Conservation (phyloP, 2,113 vertebrate genomes). For the Synodontis membranacea region DNA sequence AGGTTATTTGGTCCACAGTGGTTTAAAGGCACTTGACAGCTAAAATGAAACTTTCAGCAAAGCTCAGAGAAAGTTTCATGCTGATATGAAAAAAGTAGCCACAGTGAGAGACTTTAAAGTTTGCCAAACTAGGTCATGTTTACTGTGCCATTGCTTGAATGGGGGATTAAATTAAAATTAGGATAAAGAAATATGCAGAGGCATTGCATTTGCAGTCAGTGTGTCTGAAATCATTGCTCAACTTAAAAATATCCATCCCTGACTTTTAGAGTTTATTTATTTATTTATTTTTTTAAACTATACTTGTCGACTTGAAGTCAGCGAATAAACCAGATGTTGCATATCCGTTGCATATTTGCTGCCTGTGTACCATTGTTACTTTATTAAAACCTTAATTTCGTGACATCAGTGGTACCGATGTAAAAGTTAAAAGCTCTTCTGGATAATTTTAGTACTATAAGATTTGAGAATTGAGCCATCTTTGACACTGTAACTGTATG, state of each 20-base stretch:
- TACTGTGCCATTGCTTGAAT: conserved; percentile 49
- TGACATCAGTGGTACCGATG: background rate
- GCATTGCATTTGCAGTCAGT: conserved; percentile 44
- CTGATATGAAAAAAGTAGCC: conserved; percentile 33
- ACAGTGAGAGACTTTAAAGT: conserved; percentile 38
- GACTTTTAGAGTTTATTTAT: background rate
- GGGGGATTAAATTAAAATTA: conserved; percentile 56
- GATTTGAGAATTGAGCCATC: too few relatives aligned
- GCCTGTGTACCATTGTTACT: background rate
- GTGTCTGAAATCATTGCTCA: conserved; percentile 41
- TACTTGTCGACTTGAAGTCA: conserved; percentile 8
- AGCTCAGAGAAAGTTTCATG: conserved; percentile 37
- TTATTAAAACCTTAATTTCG: background rate
- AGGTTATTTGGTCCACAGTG: conserved; percentile 20
- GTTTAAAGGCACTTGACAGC: conserved; percentile 9
- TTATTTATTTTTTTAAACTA: too few relatives aligned
- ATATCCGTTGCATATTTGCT: background rate
- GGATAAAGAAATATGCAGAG: conserved; percentile 54
- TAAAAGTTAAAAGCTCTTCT: too few relatives aligned
- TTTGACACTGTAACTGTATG: too few relatives aligned
- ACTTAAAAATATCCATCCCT: conserved; percentile 43
- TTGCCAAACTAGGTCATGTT: conserved; percentile 52
- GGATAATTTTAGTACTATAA: too few relatives aligned
- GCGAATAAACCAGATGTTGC: background rate
- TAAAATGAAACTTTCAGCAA: conserved; percentile 42